Evolutionary conservation across 2,797 vertebrate species (phyloP).

Genomic region (Epinephelus awoara): DNA sequence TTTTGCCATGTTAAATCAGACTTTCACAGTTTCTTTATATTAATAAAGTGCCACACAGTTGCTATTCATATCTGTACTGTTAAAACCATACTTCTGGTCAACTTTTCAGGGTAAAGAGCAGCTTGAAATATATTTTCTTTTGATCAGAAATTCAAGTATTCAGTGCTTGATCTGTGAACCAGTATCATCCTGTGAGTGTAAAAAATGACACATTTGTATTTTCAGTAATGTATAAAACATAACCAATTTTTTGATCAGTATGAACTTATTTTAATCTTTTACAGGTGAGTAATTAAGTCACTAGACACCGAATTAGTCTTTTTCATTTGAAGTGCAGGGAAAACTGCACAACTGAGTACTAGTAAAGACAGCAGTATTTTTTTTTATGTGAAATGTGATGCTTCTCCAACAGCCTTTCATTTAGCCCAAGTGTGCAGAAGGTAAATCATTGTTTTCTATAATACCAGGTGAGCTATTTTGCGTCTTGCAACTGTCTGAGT

Average conservation of each 20-base stretch:
- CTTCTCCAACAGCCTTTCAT: constrained; percentile 1
- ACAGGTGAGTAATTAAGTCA: neutral
- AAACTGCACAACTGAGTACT: neutral
- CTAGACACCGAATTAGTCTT: no score
- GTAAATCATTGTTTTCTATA: constrained; percentile 43
- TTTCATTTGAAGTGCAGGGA: no score
- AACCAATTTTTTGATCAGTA: neutral
- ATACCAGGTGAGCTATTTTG: constrained; percentile 88
- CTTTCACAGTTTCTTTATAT: no score
- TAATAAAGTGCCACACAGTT: no score
- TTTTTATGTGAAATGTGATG: constrained; percentile 11
- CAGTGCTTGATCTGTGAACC: no score
- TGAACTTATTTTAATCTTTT: neutral
- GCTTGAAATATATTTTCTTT: no score
- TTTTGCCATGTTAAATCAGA: neutral
- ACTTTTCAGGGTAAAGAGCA: no score
- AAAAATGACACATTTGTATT: neutral
- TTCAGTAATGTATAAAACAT: neutral
- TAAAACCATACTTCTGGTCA: no score
- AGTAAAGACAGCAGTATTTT: neutral
- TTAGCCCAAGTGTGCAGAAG: neutral
- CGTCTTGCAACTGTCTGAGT: constrained; percentile 87
- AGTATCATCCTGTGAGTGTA: no score
- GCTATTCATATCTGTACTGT: no score
- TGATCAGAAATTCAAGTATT: no score